phyloP scores from a whole-genome alignment of 1,140 invertebrate genomes.

The Sminthurides bifidus region DNA sequence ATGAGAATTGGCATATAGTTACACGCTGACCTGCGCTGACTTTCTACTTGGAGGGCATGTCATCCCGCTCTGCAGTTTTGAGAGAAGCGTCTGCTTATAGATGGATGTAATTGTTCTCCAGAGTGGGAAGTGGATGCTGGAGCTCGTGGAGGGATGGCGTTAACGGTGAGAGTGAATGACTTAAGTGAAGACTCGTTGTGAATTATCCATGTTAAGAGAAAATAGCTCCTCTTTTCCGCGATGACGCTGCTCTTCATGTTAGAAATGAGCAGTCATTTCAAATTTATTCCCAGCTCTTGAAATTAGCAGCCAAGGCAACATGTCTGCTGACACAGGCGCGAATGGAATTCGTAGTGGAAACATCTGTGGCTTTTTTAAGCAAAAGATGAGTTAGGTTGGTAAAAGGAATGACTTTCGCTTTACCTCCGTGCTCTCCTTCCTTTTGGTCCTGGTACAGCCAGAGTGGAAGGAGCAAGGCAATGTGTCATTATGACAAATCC shows the following conservation, averaged over 20 bases:
- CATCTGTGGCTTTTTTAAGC: constrained; percentile 23
- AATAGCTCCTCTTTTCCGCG: constrained; percentile 3
- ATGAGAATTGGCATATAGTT: no score
- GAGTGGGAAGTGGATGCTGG: not conserved
- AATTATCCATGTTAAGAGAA: constrained; percentile 15
- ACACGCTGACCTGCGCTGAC: no score
- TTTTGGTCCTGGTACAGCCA: not conserved
- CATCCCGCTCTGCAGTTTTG: no score
- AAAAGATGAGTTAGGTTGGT: constrained; percentile 15
- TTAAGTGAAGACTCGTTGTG: constrained; percentile 7
- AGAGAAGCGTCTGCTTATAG: not conserved
- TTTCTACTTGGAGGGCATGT: no score
- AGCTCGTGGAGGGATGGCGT: not conserved
- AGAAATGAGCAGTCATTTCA: constrained; percentile 29
- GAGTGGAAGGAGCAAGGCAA: not conserved
- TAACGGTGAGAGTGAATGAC: not conserved
- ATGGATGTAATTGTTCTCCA: not conserved
- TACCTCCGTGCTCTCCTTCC: not conserved
- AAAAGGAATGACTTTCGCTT: constrained; percentile 6
- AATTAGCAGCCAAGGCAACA: constrained; percentile 28
- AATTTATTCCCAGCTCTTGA: constrained; percentile 26
- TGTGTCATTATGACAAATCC: constrained; percentile 30
- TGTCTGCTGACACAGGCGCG: constrained; percentile 21
- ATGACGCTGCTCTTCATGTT: constrained; percentile 4
- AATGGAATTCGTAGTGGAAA: constrained; percentile 25